Evolutionary conservation across 2,797 vertebrate genomes (phyloP).

Genomic region (Pseudochaenichthys georgianus): DNA sequence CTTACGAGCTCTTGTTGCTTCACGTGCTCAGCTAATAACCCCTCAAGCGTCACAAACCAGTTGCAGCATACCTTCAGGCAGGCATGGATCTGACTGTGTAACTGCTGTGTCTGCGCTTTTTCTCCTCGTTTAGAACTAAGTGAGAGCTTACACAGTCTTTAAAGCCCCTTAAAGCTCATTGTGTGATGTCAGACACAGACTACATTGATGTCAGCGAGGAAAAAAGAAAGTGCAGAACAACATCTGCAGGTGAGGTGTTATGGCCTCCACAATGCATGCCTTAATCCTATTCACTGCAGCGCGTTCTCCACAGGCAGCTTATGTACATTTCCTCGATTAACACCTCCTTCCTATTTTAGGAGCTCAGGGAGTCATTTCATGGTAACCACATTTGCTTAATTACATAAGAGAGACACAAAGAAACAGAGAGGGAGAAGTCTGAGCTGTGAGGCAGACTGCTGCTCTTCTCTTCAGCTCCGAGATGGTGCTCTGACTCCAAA

Average conservation of each 20-base stretch:
- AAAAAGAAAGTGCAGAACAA: not conserved
- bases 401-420: slow-evolving; percentile 70
- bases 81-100: slow-evolving; percentile 9
- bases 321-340: slow-evolving; percentile 64
- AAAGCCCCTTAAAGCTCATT: slow-evolving; percentile 23
- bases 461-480: slow-evolving; percentile 37
- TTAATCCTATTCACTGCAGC: slow-evolving; percentile 54
- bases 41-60: slow-evolving; percentile 25
- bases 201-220: not conserved
- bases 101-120: slow-evolving; percentile 1
- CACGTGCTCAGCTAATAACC: not conserved
- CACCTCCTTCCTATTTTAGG: slow-evolving; percentile 68
- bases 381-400: slow-evolving; percentile 74
- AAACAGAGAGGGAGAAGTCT: slow-evolving; percentile 37
- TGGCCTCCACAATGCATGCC: slow-evolving; percentile 26
- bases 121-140: slow-evolving; percentile 20
- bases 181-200: slow-evolving; percentile 25
- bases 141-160: slow-evolving; percentile 13
- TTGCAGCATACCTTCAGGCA: slow-evolving; percentile 11
- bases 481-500: slow-evolving; percentile 56
- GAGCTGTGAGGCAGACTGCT: slow-evolving; percentile 50
- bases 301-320: slow-evolving; percentile 52
- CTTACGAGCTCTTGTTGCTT: slow-evolving; percentile 23
- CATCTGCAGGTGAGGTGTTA: slow-evolving; percentile 42
- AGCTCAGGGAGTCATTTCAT: slow-evolving; percentile 66